phyloP scores from a whole-genome alignment of 2,888 invertebrate species.

The Ceratothoa steindachneri region DNA sequence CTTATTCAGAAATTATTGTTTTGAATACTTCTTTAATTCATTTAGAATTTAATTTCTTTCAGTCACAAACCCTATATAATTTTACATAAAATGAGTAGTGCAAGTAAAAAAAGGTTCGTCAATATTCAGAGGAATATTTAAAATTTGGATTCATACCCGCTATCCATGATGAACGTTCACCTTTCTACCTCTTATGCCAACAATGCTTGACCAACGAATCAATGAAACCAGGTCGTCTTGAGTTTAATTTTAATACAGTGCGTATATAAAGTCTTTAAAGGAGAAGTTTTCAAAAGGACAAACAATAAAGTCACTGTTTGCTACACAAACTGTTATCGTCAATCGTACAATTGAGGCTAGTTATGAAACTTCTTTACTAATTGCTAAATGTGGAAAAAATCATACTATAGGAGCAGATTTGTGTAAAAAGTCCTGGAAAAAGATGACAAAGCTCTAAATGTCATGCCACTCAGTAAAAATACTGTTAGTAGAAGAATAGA shows the following conservation, averaged over 20 bases:
- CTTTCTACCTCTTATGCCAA: slow-evolving; percentile 9
- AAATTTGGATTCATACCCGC: slow-evolving; percentile 10
- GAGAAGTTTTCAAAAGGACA: background rate
- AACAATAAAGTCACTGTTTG: slow-evolving; percentile 6
- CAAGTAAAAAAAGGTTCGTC: too few relatives aligned
- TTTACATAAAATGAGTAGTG: too few relatives aligned
- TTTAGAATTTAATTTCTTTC: too few relatives aligned
- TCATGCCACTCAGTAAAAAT: too few relatives aligned
- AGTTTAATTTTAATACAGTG: background rate
- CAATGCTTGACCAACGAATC: too few relatives aligned
- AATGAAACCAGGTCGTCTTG: slow-evolving; percentile 8
- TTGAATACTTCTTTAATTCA: too few relatives aligned
- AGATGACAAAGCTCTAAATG: background rate
- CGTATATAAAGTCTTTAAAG: slow-evolving; percentile 8
- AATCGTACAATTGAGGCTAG: slow-evolving; percentile 4
- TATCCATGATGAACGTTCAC: background rate
- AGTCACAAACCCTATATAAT: too few relatives aligned
- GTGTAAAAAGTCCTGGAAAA: slow-evolving; percentile 13
- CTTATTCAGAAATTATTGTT: too few relatives aligned
- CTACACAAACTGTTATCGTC: background rate
- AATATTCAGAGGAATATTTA: too few relatives aligned
- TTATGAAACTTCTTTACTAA: slow-evolving; percentile 10
- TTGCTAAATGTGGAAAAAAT: too few relatives aligned
- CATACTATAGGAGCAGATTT: slow-evolving; percentile 6
- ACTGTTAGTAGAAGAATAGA: too few relatives aligned